Base-by-base conservation (phyloP, 1,140 invertebrate genomes). In the Luehdorfia chinensis region DNA sequence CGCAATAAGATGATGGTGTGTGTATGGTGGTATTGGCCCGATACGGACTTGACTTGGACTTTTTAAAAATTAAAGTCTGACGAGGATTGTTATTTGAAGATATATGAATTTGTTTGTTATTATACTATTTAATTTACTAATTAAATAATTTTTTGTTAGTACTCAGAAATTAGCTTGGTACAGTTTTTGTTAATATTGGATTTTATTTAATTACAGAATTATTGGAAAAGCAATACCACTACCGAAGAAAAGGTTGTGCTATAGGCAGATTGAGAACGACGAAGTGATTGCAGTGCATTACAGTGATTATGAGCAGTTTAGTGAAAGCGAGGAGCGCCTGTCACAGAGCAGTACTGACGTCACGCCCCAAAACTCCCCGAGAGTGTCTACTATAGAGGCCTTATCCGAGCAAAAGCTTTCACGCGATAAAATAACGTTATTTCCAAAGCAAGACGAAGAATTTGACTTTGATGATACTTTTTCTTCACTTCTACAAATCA, bases 201-300 rank as follows among this genome's bases (percentile, higher is more conserved):
- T n/a, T n/a, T n/a, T n/a, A n/a, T n/a, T n/a, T n/a, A n/a, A 19
- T 75, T 75, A 30, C 62, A 87, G 86, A 56, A 50, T 87, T 23
- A 50, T 84, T 43, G 86, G 86, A n/a, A 84, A 73, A 58, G 71
- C 70, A 9, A 70, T 78, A 50, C 55, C 43, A 25, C 28, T 78
- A 39, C 71, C 78, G 13, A 77, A 84, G n/a, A 70, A 66, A 41
- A 66, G 59, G 19, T 32, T 70, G 11, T 66, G 50, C 9, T 74
- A 70, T 43, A 64, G 59, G 49, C 69, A 80, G 44, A 71, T 75
- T 21, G 79, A 83, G 16, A 71, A 83, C 43, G 84, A 88, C 8
- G 86, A 88, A 52, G 65, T 87, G n/a, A 75, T 88, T 37, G 80
- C 76, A 1, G 70, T 84, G 59, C 80, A 87, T 46, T 87, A 87